A percentile compares a stretch with the other conserved stretches of the same genome.
Conservation (phyloP, 1,140 invertebrate genomes). For the Drosophila kurseongensis region DNA sequence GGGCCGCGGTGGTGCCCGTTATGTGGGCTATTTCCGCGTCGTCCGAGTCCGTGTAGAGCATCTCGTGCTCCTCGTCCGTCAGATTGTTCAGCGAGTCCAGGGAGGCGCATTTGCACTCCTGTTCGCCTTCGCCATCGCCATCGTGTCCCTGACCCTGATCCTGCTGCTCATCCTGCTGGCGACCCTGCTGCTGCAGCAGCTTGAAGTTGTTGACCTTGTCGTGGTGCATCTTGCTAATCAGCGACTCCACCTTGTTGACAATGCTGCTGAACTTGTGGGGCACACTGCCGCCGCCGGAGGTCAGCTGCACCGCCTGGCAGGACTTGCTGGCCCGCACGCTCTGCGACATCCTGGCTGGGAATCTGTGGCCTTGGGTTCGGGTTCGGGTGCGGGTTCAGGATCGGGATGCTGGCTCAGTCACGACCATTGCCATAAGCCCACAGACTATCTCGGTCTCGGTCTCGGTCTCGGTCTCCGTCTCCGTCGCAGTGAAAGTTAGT, state of each 20-base stretch:
- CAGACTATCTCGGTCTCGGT: slow-evolving; percentile 1
- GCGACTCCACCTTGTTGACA: slow-evolving; percentile 82
- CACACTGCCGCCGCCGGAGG: slow-evolving; percentile 33
- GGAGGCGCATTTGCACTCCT: slow-evolving; percentile 85
- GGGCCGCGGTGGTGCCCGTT: slow-evolving; percentile 79
- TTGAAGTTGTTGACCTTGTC: slow-evolving; percentile 76
- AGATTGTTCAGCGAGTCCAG: slow-evolving; percentile 88
- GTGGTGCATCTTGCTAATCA: slow-evolving; percentile 83
- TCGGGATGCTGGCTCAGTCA: not conserved
- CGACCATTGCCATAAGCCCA: slow-evolving; percentile 9
- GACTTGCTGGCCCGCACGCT: slow-evolving; percentile 64
- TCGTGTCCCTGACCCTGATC: slow-evolving; percentile 4
- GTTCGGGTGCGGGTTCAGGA: not conserved
- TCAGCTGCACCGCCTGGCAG: slow-evolving; percentile 38
- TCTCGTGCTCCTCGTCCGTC: slow-evolving; percentile 84
- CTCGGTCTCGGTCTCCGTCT: not conserved
- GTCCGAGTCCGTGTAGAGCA: slow-evolving; percentile 78
- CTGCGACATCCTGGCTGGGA: slow-evolving; percentile 58
- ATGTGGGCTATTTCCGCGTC: slow-evolving; percentile 84
- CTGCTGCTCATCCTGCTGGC: slow-evolving; percentile 22
- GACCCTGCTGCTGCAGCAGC: slow-evolving; percentile 59
- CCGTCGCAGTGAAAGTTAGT: slow-evolving; percentile 69
- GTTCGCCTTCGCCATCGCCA: not conserved
- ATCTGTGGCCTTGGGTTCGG: not conserved
- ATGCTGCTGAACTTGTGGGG: slow-evolving; percentile 80